A percentile compares a stretch with the other conserved stretches of the same genome.
phyloP scores from a whole-genome alignment of 2,888 invertebrate genomes.

The Clunio marinus region DNA sequence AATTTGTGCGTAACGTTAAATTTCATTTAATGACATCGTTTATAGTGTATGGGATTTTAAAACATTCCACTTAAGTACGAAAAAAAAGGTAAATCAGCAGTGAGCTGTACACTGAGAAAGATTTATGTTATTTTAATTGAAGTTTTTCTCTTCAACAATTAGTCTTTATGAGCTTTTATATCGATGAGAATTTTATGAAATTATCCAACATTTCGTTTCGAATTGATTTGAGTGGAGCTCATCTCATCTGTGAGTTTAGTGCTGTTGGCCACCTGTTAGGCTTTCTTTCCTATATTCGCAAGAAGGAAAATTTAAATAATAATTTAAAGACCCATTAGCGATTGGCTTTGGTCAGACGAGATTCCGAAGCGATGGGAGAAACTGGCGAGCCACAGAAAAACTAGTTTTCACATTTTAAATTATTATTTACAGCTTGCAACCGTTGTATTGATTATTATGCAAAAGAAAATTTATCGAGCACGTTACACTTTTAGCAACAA shows the following conservation, averaged over 20 bases:
- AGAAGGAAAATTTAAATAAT: conserved; percentile 13
- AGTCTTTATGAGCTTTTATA: too few relatives aligned
- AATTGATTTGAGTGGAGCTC: background rate
- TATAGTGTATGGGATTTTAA: too few relatives aligned
- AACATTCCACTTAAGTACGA: too few relatives aligned
- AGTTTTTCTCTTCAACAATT: too few relatives aligned
- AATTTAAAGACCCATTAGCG: conserved; percentile 21
- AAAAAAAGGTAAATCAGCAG: background rate
- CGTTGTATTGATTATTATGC: background rate
- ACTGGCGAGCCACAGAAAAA: background rate
- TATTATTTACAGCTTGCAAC: background rate
- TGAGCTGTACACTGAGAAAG: background rate
- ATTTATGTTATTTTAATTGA: background rate
- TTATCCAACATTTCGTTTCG: too few relatives aligned
- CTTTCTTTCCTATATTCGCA: background rate
- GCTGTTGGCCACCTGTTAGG: conserved; percentile 25
- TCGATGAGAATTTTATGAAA: too few relatives aligned
- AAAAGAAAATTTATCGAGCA: too few relatives aligned
- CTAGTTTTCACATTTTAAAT: background rate
- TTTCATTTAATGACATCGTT: too few relatives aligned
- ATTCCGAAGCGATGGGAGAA: background rate
- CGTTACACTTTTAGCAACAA: too few relatives aligned
- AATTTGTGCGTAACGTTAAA: too few relatives aligned
- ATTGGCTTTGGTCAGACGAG: background rate
- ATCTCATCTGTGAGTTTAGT: background rate